Evolutionary conservation across 2,113 vertebrate species (phyloP).

Genomic region (Chionodraco myersi): DNA sequence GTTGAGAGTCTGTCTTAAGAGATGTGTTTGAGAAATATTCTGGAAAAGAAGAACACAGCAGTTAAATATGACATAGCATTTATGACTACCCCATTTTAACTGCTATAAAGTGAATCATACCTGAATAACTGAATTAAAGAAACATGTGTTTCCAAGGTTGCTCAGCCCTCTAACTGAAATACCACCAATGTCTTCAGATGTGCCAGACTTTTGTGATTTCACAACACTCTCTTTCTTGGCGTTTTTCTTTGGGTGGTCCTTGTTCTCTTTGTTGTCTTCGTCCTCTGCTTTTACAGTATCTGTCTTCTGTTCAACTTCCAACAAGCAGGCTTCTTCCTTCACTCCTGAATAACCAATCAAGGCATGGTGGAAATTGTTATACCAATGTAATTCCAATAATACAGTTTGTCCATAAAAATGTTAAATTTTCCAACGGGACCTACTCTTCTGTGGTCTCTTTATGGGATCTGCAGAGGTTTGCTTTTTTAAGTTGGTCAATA

Average conservation of each 20-base stretch:
- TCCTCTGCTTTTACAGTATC: constrained; percentile 56
- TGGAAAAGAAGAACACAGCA: constrained; percentile 63
- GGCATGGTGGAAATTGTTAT: neutral
- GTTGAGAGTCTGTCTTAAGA: constrained; percentile 88
- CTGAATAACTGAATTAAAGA: constrained; percentile 98
- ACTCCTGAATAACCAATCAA: constrained; percentile 43
- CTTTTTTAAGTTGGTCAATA: constrained; percentile 90
- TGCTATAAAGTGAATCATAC: constrained; percentile 69
- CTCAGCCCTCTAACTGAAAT: constrained; percentile 92
- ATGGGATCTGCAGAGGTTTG: constrained; percentile 71
- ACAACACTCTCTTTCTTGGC: constrained; percentile 75
- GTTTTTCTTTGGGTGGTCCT: constrained; percentile 82
- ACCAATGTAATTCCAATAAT: neutral
- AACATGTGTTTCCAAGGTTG: constrained; percentile 97
- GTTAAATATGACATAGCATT: neutral
- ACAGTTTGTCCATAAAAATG: neutral
- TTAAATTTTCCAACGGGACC: constrained; percentile 31
- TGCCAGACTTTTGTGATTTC: constrained; percentile 68
- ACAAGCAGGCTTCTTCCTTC: constrained; percentile 54
- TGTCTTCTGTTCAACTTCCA: constrained; percentile 49
- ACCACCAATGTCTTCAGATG: constrained; percentile 55
- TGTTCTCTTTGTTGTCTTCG: constrained; percentile 79
- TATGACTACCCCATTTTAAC: neutral
- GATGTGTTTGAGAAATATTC: constrained; percentile 95
- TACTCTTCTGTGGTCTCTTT: constrained; percentile 82